Evolutionary conservation across 2,888 invertebrate genomes (phyloP).

Genomic region (Acronicta leporina): DNA sequence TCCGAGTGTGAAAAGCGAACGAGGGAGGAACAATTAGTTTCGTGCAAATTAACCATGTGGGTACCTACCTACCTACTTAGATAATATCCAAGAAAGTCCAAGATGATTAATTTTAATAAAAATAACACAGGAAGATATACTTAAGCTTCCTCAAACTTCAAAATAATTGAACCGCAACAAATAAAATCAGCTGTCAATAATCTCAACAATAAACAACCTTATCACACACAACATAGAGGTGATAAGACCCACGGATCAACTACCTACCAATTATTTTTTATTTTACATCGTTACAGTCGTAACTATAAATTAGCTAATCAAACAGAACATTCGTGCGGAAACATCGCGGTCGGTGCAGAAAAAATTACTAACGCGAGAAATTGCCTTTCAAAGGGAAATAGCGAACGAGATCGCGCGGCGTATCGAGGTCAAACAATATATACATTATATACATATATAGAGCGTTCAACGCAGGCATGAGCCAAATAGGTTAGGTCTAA

Average conservation of each 20-base stretch:
- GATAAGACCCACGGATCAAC: slow-evolving; percentile 48
- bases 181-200: slow-evolving; percentile 38
- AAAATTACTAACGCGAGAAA: slow-evolving; percentile 71
- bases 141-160: slow-evolving; percentile 12
- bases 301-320: slow-evolving; percentile 67
- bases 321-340: slow-evolving; percentile 69
- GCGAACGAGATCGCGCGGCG: slow-evolving; percentile 63
- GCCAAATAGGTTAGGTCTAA: slow-evolving; percentile 72
- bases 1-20: too few species aligned
- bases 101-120: too few species aligned
- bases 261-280: slow-evolving; percentile 41
- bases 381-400: slow-evolving; percentile 75
- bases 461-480: slow-evolving; percentile 67
- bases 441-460: slow-evolving; percentile 62
- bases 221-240: slow-evolving; percentile 47
- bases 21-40: too few species aligned
- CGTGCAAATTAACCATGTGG: too few species aligned
- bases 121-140: not conserved
- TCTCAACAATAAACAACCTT: slow-evolving; percentile 49
- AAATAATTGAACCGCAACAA: slow-evolving; percentile 21
- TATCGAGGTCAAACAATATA: slow-evolving; percentile 78
- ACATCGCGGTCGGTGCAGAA: slow-evolving; percentile 61
- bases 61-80: too few species aligned
- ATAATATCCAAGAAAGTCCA: too few species aligned
- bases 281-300: slow-evolving; percentile 46